Evolutionary conservation across 2,888 invertebrate genomes (phyloP).

Genomic region (Epirrhoe tristata): DNA sequence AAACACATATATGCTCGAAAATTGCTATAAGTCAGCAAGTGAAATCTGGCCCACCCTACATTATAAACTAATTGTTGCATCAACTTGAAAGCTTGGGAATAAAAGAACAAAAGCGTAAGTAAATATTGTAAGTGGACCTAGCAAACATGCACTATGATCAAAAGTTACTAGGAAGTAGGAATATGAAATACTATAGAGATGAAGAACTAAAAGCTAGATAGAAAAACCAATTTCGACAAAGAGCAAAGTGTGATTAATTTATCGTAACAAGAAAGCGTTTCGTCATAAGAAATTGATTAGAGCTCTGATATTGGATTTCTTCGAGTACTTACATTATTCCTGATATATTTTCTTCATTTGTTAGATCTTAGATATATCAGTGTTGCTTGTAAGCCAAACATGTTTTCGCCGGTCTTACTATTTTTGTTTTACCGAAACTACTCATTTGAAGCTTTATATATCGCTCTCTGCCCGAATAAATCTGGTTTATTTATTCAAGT

Average conservation of each 20-base stretch:
- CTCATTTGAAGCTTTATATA: conserved; percentile 31
- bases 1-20: too few species aligned
- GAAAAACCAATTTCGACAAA: conserved; percentile 33
- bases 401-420: conserved; percentile 31
- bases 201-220: conserved; percentile 16
- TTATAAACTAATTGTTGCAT: too few species aligned
- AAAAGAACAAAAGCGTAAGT: not conserved
- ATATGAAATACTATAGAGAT: too few species aligned
- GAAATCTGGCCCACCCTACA: too few species aligned
- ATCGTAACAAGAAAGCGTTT: conserved; percentile 34
- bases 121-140: too few species aligned
- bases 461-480: conserved; percentile 30
- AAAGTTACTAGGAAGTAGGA: not conserved
- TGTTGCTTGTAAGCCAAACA: conserved; percentile 24
- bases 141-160: not conserved
- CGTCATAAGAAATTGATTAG: conserved; percentile 42
- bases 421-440: conserved; percentile 41
- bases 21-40: too few species aligned
- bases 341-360: conserved; percentile 39
- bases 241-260: conserved; percentile 33
- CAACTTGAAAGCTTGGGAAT: not conserved
- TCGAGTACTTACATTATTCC: conserved; percentile 33
- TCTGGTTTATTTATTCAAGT: conserved; percentile 49
- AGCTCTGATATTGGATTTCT: conserved; percentile 40
- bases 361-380: conserved; percentile 21